A percentile compares a stretch with the other conserved stretches of the same genome.
Conservation (phyloP, 2,797 vertebrate genomes). For the Cyclura pinguis region DNA sequence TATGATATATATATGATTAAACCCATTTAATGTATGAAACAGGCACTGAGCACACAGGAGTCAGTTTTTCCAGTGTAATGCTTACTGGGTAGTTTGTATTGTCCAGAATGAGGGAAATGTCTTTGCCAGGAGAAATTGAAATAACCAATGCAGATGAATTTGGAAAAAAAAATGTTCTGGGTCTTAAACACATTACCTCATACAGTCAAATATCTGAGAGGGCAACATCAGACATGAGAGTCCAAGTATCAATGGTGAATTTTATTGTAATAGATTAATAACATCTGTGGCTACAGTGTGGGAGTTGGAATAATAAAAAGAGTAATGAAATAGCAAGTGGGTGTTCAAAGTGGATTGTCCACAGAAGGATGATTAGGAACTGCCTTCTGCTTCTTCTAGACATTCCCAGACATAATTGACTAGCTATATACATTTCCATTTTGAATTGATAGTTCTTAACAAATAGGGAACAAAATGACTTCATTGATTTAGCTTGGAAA, state of each 20-base stretch:
- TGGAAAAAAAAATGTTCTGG: constrained; percentile 76
- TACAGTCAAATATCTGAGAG: constrained; percentile 81
- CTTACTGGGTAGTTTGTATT: constrained; percentile 69
- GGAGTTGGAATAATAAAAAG: constrained; percentile 67
- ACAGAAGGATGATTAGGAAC: constrained; percentile 27
- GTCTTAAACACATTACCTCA: constrained; percentile 81
- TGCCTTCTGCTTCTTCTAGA: constrained; percentile 36
- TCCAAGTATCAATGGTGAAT: constrained; percentile 76
- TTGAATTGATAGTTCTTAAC: neutral
- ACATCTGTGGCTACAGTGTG: constrained; percentile 69
- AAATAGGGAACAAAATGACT: neutral
- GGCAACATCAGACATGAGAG: constrained; percentile 75
- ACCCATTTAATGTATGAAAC: constrained; percentile 79
- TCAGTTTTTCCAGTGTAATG: constrained; percentile 77
- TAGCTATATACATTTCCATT: neutral
- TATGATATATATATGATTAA: constrained; percentile 70
- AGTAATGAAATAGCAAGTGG: constrained; percentile 60
- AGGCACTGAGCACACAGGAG: constrained; percentile 61
- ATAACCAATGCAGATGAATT: constrained; percentile 78
- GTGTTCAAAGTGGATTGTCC: constrained; percentile 46
- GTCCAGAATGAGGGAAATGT: constrained; percentile 77
- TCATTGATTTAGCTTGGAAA: neutral
- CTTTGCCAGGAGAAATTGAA: constrained; percentile 80
- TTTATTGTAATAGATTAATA: constrained; percentile 73
- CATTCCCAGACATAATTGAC: neutral